A percentile compares a stretch with the other conserved stretches of the same genome.
phyloP scores from a whole-genome alignment of 2,888 invertebrate species.

The Scaptomyza caliginosa region DNA sequence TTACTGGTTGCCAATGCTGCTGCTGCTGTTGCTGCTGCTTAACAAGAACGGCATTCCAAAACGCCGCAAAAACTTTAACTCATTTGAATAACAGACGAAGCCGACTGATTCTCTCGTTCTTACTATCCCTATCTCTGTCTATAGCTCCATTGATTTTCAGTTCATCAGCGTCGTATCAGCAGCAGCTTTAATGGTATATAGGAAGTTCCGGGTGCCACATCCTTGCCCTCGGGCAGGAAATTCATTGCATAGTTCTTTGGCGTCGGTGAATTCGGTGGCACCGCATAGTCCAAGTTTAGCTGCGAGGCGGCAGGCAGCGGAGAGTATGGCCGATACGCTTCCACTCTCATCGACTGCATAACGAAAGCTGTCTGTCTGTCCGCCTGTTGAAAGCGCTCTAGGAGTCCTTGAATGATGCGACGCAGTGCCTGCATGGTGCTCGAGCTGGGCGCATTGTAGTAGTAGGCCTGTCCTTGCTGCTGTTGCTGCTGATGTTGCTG shows the following conservation, averaged over 20 bases:
- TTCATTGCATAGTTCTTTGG: slow-evolving; percentile 76
- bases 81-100: slow-evolving; percentile 69
- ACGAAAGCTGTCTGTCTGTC: slow-evolving; percentile 40
- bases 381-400: slow-evolving; percentile 54
- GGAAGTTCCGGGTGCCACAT: slow-evolving; percentile 82
- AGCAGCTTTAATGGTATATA: slow-evolving; percentile 72
- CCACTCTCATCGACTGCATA: slow-evolving; percentile 38
- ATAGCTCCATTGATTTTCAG: slow-evolving; percentile 1
- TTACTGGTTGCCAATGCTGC: slow-evolving; percentile 50
- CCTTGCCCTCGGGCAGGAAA: slow-evolving; percentile 76
- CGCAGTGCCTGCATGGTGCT: slow-evolving; percentile 49
- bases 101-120: slow-evolving; percentile 34
- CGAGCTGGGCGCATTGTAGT: slow-evolving; percentile 57
- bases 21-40: slow-evolving; percentile 14
- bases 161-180: slow-evolving; percentile 49
- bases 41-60: slow-evolving; percentile 58
- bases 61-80: slow-evolving; percentile 25
- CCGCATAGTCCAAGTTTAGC: slow-evolving; percentile 31
- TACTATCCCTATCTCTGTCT: too few species aligned
- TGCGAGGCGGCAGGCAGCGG: slow-evolving; percentile 25
- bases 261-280: slow-evolving; percentile 72
- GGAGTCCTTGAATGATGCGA: slow-evolving; percentile 46
- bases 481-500: background rate
- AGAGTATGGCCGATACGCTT: slow-evolving; percentile 40
- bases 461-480: slow-evolving; percentile 48